A percentile compares a stretch with the other conserved stretches of the same genome.
Conservation (phyloP, 2,113 vertebrate species). For the Ranitomeya variabilis region DNA sequence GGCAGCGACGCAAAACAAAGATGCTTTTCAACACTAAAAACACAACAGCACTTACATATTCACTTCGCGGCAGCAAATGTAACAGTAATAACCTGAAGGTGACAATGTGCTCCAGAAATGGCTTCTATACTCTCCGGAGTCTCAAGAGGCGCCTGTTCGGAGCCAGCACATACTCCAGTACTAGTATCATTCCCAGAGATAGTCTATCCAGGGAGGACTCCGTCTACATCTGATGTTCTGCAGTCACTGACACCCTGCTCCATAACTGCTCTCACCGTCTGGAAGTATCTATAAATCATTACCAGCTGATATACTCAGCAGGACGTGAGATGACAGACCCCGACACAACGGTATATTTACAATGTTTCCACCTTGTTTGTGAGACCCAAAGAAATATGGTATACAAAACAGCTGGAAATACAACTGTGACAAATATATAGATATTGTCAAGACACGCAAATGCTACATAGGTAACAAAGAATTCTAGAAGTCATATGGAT, state of each 20-base stretch:
- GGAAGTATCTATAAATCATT: background rate
- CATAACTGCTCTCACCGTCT: background rate
- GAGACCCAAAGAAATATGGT: background rate
- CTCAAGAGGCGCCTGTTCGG: conserved; percentile 4
- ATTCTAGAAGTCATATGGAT: no score
- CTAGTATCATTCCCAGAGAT: background rate
- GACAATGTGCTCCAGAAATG: conserved; percentile 21
- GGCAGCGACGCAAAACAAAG: conserved; percentile 57
- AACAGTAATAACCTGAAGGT: conserved; percentile 16
- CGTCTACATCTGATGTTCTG: background rate
- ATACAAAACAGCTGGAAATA: background rate
- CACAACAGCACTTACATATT: conserved; percentile 39
- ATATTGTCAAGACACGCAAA: no score
- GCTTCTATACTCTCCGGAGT: background rate
- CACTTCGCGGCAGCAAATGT: conserved; percentile 51
- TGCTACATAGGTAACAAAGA: no score
- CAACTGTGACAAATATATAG: background rate
- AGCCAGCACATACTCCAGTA: background rate
- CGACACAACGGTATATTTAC: background rate
- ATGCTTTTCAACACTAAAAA: conserved; percentile 54
- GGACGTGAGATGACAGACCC: background rate
- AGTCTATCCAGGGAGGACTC: background rate
- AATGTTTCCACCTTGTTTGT: background rate
- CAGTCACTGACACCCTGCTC: background rate
- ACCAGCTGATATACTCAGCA: background rate